Evolutionary conservation across 92 coral and sea anemone species (phyloP), one percentile per base, ranked within the genome.

Genomic region (Meandrina meandrites): DNA sequence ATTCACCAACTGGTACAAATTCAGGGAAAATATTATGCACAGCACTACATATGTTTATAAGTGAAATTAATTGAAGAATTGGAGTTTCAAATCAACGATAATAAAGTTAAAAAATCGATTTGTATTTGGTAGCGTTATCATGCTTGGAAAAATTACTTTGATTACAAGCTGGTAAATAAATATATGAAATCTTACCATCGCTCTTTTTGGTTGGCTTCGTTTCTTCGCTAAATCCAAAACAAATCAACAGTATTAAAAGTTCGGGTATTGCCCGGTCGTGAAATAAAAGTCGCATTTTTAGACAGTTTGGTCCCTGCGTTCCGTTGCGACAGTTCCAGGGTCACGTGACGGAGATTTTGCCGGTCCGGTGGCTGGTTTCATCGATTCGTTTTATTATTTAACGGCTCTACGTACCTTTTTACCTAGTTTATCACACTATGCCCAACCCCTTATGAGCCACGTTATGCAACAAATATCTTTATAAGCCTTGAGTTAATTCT

Each of bases 291-390:
- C 47, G 76, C 88, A 85, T 85, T 77, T 66, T 85, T 40, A 76
- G 50, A 62, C 58, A 42, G 22, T 76, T 85, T 7, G 76, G 77
- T 64, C 82, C 30, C 81, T 8, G 66, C 7, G 24, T 42, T 53
- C 64, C 17, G 74, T 75, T 66, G 73, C 60, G 48, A 34, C 88
- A 28, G 75, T 75, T 66, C 56, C 5, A 21, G 22, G 31, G 76
- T 85, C 88, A 85, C 88, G 88, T 85, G 88, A 67, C 70, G n/a
- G 9, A 21, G 31, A 78, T 15, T 73, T 35, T 73, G 8, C 24
- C n/a, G n/a, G 10, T 35, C 64, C 18, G 81, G 74, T 73, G 69
- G 54, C 27, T 62, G 64, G 50, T 32, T 76, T 76, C 75, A 30
- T 60, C 37, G 62, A 15, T 37, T 21, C n/a, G 31, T 74, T 84